Conservation (phyloP, 2,797 vertebrate species). For the Pteronotus mesoamericanus region DNA sequence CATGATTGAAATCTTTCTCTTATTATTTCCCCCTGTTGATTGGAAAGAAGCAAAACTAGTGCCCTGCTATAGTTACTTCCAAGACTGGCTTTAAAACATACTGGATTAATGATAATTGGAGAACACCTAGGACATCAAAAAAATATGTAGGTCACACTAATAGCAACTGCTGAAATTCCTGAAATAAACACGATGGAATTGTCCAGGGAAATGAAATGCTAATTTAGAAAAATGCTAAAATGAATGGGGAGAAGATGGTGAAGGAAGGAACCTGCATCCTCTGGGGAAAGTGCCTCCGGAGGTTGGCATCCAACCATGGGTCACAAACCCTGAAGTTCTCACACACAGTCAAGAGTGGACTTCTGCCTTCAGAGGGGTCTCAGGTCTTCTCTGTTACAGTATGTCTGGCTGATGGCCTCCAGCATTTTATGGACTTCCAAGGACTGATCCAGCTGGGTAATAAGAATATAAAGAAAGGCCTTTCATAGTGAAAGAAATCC, state of each 20-base stretch:
- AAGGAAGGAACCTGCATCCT: not conserved
- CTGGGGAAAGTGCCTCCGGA: not conserved
- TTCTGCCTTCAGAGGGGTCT: not conserved
- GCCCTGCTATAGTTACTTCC: conserved; percentile 68
- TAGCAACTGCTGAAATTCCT: conserved; percentile 53
- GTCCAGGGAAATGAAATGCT: conserved; percentile 18
- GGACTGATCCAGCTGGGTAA: not conserved
- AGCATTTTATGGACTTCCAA: not conserved
- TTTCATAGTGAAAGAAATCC: not conserved
- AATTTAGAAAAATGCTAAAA: not conserved
- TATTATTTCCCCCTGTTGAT: conserved; percentile 63
- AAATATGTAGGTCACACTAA: conserved; percentile 70
- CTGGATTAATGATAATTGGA: conserved; percentile 71
- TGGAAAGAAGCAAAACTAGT: conserved; percentile 61
- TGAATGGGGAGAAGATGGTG: not conserved
- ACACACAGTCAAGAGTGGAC: not conserved
- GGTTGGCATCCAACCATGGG: not conserved
- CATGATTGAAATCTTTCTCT: conserved; percentile 57
- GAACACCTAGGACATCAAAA: conserved; percentile 66
- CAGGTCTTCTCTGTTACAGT: not conserved
- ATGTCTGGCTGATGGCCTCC: not conserved
- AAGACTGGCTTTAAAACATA: conserved; percentile 61
- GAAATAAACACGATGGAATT: conserved; percentile 60
- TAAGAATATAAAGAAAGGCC: not conserved
- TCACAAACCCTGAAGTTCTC: not conserved